Conservation (phyloP, 2,888 invertebrate genomes). For the Ceraclea dissimilis region DNA sequence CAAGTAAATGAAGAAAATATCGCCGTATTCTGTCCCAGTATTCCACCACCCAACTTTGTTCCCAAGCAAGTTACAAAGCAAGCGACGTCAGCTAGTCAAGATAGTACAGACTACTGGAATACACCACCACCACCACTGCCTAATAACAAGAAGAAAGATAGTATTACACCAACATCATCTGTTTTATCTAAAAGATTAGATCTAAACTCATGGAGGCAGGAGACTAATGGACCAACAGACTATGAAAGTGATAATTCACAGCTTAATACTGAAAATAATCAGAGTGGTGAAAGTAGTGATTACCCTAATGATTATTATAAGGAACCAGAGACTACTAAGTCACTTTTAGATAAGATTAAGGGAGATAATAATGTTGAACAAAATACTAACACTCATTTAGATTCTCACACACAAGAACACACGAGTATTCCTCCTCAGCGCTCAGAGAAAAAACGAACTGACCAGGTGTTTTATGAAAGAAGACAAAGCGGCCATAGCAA, state of each 20-base stretch:
- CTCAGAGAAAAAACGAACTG: background rate
- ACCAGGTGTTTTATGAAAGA: background rate
- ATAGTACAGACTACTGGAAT: conserved; percentile 21
- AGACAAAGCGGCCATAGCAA: background rate
- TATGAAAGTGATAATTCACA: background rate
- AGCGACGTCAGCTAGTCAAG: conserved; percentile 15
- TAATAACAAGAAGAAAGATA: background rate
- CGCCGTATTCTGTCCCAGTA: conserved; percentile 21
- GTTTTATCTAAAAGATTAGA: conserved; percentile 16
- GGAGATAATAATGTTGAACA: background rate
- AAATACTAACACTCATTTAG: background rate
- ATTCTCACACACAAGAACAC: background rate
- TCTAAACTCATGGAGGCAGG: conserved; percentile 24
- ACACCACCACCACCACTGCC: conserved; percentile 20
- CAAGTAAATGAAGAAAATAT: conserved; percentile 11
- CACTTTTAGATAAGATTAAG: background rate
- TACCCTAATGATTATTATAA: background rate
- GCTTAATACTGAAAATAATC: background rate
- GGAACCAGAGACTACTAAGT: background rate
- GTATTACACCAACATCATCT: background rate
- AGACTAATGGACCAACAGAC: conserved; percentile 3
- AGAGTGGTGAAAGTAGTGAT: background rate
- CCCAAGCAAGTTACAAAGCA: conserved; percentile 6
- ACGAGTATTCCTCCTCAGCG: background rate
- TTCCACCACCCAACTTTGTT: conserved; percentile 23